Evolutionary conservation across 2,113 vertebrate species (phyloP).

Genomic region (Forbesichthys agassizii): DNA sequence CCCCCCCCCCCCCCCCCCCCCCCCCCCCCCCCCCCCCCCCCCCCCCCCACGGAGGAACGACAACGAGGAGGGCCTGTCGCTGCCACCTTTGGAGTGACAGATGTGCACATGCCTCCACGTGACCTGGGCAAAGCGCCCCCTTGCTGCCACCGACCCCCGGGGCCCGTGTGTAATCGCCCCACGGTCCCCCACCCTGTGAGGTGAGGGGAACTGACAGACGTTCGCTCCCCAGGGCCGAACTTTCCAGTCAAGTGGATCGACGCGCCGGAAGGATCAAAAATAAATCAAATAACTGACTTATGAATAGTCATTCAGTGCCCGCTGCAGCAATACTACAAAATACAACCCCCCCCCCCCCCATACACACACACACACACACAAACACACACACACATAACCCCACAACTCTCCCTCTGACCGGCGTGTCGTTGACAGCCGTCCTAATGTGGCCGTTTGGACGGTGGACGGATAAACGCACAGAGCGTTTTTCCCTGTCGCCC

Average conservation of each 20-base stretch:
- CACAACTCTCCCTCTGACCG: constrained; percentile 13
- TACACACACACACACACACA: not conserved
- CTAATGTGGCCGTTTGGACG: constrained; percentile 21
- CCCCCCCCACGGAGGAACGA: constrained; percentile 33
- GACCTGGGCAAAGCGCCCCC: constrained; percentile 81
- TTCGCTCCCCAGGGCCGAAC: constrained; percentile 88
- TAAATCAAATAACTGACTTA: constrained; percentile 84
- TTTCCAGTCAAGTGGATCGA: constrained; percentile 94
- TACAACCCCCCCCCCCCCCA: constrained; percentile 55
- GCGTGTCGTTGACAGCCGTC: constrained; percentile 25
- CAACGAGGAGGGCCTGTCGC: constrained; percentile 38
- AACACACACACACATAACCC: not conserved
- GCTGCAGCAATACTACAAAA: constrained; percentile 7
- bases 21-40: too few species aligned
- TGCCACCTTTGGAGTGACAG: constrained; percentile 90
- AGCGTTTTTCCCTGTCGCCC: not conserved
- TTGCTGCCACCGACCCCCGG: constrained; percentile 77
- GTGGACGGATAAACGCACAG: not conserved
- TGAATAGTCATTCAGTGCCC: constrained; percentile 88
- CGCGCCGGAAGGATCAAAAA: constrained; percentile 72
- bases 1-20: too few species aligned
- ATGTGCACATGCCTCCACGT: constrained; percentile 88
- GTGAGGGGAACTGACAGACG: constrained; percentile 94
- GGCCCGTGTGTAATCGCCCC: constrained; percentile 78
- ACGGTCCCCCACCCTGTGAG: not conserved